These are phyloP conservation scores for Toxotes lorentzi DNA, from an alignment of 2,797 vertebrate species.

Conservation along the genomic window DNA sequence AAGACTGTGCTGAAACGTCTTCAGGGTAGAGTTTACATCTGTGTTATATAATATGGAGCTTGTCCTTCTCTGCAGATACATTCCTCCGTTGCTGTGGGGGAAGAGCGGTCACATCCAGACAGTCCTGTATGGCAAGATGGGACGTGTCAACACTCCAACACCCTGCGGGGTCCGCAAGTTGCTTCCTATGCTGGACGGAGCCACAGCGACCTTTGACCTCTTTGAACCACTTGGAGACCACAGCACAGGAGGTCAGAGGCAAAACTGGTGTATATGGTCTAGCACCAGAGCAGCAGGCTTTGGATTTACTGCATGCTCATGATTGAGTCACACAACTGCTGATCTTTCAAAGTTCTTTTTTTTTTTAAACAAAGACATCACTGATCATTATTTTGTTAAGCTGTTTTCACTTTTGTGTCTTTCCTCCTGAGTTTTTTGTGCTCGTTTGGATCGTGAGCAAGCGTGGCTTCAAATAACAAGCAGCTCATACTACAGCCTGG, in stretches of 20 bases:
- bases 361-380: not conserved
- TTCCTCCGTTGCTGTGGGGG: slow-evolving; percentile 96
- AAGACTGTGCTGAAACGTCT: slow-evolving; percentile 21
- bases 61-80: slow-evolving; percentile 86
- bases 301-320: slow-evolving; percentile 5
- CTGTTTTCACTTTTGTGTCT: not conserved
- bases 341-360: not conserved
- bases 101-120: slow-evolving; percentile 98
- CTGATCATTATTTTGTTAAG: not conserved
- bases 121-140: slow-evolving; percentile 95
- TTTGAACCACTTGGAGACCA: slow-evolving; percentile 91
- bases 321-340: not conserved
- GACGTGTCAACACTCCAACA: slow-evolving; percentile 91
- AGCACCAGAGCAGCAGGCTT: not conserved
- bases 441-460: slow-evolving; percentile 18
- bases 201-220: slow-evolving; percentile 95
- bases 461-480: slow-evolving; percentile 12
- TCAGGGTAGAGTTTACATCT: not conserved
- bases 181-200: slow-evolving; percentile 94
- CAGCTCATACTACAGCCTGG: slow-evolving; percentile 17
- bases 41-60: slow-evolving; percentile 36
- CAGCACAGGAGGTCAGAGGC: slow-evolving; percentile 89
- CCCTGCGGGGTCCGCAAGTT: slow-evolving; percentile 91
- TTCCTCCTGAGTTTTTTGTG: slow-evolving; percentile 5
- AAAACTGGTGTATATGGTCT: not conserved